A percentile compares a stretch with the other conserved stretches of the same genome.
Conservation (phyloP, 1,140 invertebrate genomes). For the Ips typographus region DNA sequence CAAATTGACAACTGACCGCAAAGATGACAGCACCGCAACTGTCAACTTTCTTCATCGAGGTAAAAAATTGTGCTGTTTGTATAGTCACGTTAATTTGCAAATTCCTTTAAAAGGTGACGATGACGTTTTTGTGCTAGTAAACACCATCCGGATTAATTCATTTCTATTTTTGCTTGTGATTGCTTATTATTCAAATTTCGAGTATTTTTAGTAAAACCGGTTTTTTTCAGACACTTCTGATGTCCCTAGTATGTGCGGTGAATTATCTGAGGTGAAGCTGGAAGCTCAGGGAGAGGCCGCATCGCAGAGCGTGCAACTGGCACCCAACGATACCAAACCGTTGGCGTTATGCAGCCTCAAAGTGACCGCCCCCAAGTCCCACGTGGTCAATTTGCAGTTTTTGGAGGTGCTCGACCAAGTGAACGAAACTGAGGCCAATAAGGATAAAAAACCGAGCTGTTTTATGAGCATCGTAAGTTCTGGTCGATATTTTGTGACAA, state of each 20-base stretch:
- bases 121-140: no score
- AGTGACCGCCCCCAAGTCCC: conserved; percentile 38
- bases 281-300: conserved; percentile 10
- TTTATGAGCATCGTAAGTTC: conserved; percentile 43
- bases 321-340: conserved; percentile 10
- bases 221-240: conserved; percentile 11
- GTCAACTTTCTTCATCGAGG: no score
- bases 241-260: conserved; percentile 13
- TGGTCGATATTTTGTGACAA: no score
- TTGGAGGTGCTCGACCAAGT: conserved; percentile 26
- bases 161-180: no score
- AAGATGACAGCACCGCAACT: no score
- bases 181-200: neutral
- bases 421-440: conserved; percentile 13
- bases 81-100: no score
- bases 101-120: no score
- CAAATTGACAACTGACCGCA: no score
- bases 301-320: conserved; percentile 14
- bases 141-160: no score
- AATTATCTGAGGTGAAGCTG: conserved; percentile 13
- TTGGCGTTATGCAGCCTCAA: conserved; percentile 36
- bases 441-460: conserved; percentile 33
- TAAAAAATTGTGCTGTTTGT: no score
- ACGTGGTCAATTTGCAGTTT: conserved; percentile 42
- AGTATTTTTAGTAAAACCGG: neutral